These are phyloP conservation scores for Mystacornis crossleyi DNA, from an alignment of 2,113 vertebrate genomes.

Conservation along the genomic window DNA sequence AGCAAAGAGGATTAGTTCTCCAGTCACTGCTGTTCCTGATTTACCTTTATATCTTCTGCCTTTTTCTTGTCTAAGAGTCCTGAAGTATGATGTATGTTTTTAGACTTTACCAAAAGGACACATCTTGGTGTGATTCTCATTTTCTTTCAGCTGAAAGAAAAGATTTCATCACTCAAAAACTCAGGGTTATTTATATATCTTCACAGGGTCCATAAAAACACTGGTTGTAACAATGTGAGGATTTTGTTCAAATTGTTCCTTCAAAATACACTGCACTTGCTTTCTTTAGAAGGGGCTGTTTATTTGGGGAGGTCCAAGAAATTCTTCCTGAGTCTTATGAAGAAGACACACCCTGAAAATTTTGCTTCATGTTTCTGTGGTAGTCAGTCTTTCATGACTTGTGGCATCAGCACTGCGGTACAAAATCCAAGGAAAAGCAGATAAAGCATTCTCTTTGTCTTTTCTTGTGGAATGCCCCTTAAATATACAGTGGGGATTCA, in stretches of 20 bases:
- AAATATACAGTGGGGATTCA: background rate
- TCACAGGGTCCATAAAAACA: background rate
- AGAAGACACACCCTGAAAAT: background rate
- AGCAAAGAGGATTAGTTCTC: background rate
- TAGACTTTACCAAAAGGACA: background rate
- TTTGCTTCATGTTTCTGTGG: background rate
- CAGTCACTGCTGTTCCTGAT: background rate
- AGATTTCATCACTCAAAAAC: background rate
- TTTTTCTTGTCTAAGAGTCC: background rate
- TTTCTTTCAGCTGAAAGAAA: background rate
- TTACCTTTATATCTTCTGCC: background rate
- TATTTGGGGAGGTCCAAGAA: background rate
- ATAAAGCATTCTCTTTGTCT: background rate
- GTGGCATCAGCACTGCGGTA: background rate
- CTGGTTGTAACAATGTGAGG: background rate
- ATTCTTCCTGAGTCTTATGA: background rate
- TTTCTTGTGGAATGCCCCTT: background rate
- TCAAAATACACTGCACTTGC: background rate
- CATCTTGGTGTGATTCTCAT: background rate
- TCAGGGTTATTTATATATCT: background rate
- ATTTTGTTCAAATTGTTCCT: background rate
- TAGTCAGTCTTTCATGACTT: background rate
- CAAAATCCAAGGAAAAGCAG: background rate
- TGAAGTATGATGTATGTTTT: background rate
- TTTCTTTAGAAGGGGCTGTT: background rate